phyloP scores from a whole-genome alignment of 2,888 invertebrate genomes.

The Leucoptera coffeella region DNA sequence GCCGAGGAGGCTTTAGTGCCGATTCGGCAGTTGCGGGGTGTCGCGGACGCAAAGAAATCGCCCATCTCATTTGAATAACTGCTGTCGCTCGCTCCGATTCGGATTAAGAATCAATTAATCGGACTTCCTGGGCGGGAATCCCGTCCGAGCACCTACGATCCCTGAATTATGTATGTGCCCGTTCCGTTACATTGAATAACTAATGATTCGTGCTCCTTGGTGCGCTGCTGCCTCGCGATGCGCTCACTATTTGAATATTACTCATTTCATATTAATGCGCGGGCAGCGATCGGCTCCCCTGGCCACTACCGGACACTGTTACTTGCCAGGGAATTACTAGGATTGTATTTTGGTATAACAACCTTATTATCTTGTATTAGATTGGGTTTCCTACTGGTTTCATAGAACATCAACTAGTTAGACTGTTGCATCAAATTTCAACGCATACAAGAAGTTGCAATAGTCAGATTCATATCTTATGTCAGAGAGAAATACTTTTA shows the following conservation, averaged over 20 bases:
- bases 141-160: slow-evolving; percentile 6
- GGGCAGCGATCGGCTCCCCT: slow-evolving; percentile 10
- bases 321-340: too few species aligned
- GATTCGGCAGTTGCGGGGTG: slow-evolving; percentile 6
- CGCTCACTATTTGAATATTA: slow-evolving; percentile 12
- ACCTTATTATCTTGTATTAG: too few species aligned
- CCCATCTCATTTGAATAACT: slow-evolving; percentile 18
- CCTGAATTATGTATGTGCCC: slow-evolving; percentile 9
- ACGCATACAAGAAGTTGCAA: too few species aligned
- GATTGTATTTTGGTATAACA: too few species aligned
- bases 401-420: too few species aligned
- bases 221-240: slow-evolving; percentile 8
- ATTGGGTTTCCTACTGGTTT: too few species aligned
- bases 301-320: too few species aligned
- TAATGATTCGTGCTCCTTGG: slow-evolving; percentile 32
- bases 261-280: slow-evolving; percentile 19
- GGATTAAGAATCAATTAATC: slow-evolving; percentile 21
- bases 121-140: slow-evolving; percentile 7
- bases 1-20: slow-evolving; percentile 4
- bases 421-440: too few species aligned
- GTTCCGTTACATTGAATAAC: slow-evolving; percentile 43
- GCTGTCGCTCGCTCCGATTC: slow-evolving; percentile 13
- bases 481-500: too few species aligned
- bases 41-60: slow-evolving; percentile 6
- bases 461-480: too few species aligned